Percentiles rank a stretch among this genome's conserved stretches.
phyloP scores from a whole-genome alignment of 2,888 invertebrate genomes.

The Drosophila pegasa region DNA sequence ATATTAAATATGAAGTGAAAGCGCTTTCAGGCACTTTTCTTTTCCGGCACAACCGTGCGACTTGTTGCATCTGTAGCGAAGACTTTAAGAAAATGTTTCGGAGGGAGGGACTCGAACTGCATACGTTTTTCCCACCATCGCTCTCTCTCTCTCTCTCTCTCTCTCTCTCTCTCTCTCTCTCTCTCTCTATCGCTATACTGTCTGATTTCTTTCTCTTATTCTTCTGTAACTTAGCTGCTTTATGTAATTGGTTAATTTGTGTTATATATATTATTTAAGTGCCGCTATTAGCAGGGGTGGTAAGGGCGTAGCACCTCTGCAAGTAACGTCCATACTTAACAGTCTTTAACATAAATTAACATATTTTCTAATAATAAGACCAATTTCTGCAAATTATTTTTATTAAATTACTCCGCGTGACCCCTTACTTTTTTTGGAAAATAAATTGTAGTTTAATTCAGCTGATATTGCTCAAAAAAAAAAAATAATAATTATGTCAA shows the following conservation, averaged over 20 bases:
- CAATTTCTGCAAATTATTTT: too few species aligned
- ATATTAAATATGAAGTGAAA: constrained; percentile 71
- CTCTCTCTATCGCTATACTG: too few species aligned
- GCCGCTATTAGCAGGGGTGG: not conserved
- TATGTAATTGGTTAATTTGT: not conserved
- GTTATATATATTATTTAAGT: not conserved
- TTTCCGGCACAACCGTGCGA: constrained; percentile 35
- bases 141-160: not conserved
- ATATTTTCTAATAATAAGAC: too few species aligned
- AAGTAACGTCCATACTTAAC: not conserved
- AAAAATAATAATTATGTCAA: too few species aligned
- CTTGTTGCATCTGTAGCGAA: constrained; percentile 56
- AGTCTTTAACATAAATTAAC: not conserved
- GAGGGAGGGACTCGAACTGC: constrained; percentile 16
- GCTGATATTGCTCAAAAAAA: too few species aligned
- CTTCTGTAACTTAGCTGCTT: not conserved
- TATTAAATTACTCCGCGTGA: too few species aligned
- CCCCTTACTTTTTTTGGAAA: too few species aligned
- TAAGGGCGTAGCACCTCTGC: too few species aligned
- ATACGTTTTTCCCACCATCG: not conserved
- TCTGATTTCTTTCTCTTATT: too few species aligned
- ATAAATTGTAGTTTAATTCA: too few species aligned
- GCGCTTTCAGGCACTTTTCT: constrained; percentile 32
- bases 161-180: too few species aligned
- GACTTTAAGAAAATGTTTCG: constrained; percentile 12